phyloP scores from a whole-genome alignment of 2,888 invertebrate species.

The Pterostichus madidus region DNA sequence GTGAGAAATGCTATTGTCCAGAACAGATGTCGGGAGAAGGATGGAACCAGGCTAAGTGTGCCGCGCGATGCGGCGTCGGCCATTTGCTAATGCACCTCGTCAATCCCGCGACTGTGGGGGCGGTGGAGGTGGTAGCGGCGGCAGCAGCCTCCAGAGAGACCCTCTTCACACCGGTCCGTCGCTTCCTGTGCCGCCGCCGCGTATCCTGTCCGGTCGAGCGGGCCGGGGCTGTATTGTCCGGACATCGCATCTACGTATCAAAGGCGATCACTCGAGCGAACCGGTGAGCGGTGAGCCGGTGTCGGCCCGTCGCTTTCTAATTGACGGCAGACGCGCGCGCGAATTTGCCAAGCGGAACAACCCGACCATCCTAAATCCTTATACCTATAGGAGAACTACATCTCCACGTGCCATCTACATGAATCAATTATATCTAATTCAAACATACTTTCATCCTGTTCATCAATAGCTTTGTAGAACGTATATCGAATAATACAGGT shows the following conservation, averaged over 20 bases:
- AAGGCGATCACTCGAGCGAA: constrained; percentile 65
- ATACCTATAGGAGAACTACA: neutral
- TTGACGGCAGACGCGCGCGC: constrained; percentile 52
- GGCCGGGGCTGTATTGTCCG: constrained; percentile 71
- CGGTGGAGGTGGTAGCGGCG: constrained; percentile 68
- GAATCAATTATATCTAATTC: no score
- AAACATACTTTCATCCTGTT: no score
- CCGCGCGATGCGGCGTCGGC: constrained; percentile 67
- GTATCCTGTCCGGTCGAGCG: constrained; percentile 23
- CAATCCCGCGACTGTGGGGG: constrained; percentile 73
- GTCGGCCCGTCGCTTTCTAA: constrained; percentile 48
- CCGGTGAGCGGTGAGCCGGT: constrained; percentile 53
- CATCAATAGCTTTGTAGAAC: no score
- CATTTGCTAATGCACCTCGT: constrained; percentile 76
- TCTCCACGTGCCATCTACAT: no score
- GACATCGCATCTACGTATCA: constrained; percentile 69
- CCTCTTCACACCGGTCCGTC: constrained; percentile 68
- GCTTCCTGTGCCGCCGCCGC: constrained; percentile 21
- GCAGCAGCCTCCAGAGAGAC: constrained; percentile 72
- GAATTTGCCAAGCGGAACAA: constrained; percentile 36
- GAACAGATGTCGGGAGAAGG: constrained; percentile 73
- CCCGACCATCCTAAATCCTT: neutral
- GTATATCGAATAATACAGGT: no score
- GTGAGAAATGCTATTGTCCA: constrained; percentile 75
- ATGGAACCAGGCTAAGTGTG: constrained; percentile 66